Evolutionary conservation across 2,797 vertebrate species (phyloP).

Genomic region (Microctenopoma lineatum): DNA sequence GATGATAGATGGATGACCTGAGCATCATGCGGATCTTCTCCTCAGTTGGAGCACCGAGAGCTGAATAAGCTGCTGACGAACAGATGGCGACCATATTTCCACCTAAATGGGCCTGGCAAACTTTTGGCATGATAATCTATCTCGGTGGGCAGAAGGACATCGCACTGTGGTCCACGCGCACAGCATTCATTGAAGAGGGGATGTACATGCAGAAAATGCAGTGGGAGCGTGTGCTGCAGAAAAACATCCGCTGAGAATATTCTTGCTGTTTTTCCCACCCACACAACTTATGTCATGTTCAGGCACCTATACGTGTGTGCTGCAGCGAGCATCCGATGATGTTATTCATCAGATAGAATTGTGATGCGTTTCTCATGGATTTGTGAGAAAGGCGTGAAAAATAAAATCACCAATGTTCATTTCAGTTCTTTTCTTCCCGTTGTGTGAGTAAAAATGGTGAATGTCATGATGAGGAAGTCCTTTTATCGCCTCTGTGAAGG

Average conservation of each 20-base stretch:
- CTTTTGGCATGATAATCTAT: conserved; percentile 51
- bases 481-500: conserved; percentile 7
- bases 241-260: conserved; percentile 22
- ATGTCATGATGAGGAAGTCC: not conserved
- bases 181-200: conserved; percentile 18
- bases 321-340: not conserved
- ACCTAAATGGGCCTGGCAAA: conserved; percentile 47
- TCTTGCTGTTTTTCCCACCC: conserved; percentile 25
- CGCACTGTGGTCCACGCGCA: conserved; percentile 17
- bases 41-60: conserved; percentile 30
- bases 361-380: not conserved
- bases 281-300: conserved; percentile 39
- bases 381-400: not conserved
- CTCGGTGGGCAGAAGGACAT: conserved; percentile 19
- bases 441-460: not conserved
- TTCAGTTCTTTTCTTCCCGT: not conserved
- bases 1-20: not conserved
- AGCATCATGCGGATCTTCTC: conserved; percentile 10
- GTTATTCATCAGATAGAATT: not conserved
- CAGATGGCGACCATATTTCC: conserved; percentile 65
- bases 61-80: conserved; percentile 32
- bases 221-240: not conserved
- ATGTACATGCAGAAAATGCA: conserved; percentile 3
- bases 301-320: conserved; percentile 15
- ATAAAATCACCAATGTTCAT: not conserved